Percentiles rank a stretch among this genome's conserved stretches.
These are phyloP conservation scores for Lepidotrigona ventralis DNA, from an alignment of 1,140 invertebrate genomes.

Conservation along the genomic window DNA sequence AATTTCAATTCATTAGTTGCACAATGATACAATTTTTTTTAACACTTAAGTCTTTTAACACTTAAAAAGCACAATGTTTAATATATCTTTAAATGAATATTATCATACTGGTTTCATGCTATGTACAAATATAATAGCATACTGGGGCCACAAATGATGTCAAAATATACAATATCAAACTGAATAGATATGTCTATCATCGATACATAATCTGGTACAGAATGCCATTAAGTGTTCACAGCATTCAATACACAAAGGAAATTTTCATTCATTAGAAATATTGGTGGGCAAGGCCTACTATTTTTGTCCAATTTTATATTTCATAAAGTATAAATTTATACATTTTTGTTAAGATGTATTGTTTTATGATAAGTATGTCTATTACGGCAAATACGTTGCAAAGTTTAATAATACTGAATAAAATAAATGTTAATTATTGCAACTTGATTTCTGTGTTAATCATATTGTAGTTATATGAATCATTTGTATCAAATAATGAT, in stretches of 20 bases:
- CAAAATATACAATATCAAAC: conserved; percentile 61
- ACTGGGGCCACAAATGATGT: conserved; percentile 63
- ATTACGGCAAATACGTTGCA: conserved; percentile 69
- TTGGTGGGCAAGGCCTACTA: conserved; percentile 67
- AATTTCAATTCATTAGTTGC: conserved; percentile 50
- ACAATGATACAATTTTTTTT: conserved; percentile 53
- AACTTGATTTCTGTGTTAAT: conserved; percentile 65
- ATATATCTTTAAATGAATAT: conserved; percentile 50
- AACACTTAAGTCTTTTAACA: conserved; percentile 58
- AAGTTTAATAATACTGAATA: conserved; percentile 67
- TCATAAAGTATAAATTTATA: conserved; percentile 68
- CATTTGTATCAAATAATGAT: conserved; percentile 53
- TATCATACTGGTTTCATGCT: conserved; percentile 49
- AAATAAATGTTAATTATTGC: conserved; percentile 69
- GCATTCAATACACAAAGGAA: conserved; percentile 51
- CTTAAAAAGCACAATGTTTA: conserved; percentile 56
- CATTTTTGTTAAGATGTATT: conserved; percentile 70
- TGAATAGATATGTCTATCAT: conserved; percentile 54
- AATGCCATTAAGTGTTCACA: conserved; percentile 64
- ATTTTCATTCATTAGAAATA: conserved; percentile 64
- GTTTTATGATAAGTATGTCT: conserved; percentile 69
- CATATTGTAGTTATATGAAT: conserved; percentile 51
- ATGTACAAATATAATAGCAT: conserved; percentile 55
- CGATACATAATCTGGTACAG: conserved; percentile 53
- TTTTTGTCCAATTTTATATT: conserved; percentile 76